phyloP scores from a whole-genome alignment of 2,113 vertebrate species.

The Gallinago paraguaiae region DNA sequence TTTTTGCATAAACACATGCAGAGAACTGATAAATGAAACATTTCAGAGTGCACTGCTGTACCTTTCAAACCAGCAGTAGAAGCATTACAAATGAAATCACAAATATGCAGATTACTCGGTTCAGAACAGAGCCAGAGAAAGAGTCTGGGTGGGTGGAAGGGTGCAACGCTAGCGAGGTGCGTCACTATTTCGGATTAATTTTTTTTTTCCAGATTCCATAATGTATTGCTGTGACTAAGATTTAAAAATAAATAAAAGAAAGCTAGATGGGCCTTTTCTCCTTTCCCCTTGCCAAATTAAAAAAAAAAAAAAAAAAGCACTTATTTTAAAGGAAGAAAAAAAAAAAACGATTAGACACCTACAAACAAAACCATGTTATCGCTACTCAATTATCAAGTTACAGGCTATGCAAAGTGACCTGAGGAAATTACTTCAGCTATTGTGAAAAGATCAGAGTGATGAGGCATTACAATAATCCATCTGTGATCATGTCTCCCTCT shows the following conservation, averaged over 20 bases:
- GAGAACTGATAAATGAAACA: background rate
- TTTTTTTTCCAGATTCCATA: background rate
- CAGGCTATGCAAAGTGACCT: constrained; percentile 43
- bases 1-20: background rate
- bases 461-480: constrained; percentile 32
- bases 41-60: background rate
- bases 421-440: constrained; percentile 22
- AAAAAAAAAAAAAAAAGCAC: too few species aligned
- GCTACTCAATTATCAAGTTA: constrained; percentile 24
- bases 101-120: background rate
- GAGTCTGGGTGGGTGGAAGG: background rate
- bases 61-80: background rate
- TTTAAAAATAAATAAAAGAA: background rate
- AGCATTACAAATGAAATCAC: background rate
- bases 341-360: background rate
- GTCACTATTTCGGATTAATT: background rate
- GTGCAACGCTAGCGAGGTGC: background rate
- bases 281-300: background rate
- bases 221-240: background rate
- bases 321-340: background rate
- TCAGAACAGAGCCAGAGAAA: background rate
- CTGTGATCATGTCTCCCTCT: constrained; percentile 60
- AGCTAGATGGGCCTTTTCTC: background rate
- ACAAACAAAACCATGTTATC: constrained; percentile 9
- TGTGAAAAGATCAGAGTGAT: constrained; percentile 1